Evolutionary conservation across 2,113 vertebrate species (phyloP), one percentile per base, ranked within the genome.

Genomic region (Anolis carolinensis): DNA sequence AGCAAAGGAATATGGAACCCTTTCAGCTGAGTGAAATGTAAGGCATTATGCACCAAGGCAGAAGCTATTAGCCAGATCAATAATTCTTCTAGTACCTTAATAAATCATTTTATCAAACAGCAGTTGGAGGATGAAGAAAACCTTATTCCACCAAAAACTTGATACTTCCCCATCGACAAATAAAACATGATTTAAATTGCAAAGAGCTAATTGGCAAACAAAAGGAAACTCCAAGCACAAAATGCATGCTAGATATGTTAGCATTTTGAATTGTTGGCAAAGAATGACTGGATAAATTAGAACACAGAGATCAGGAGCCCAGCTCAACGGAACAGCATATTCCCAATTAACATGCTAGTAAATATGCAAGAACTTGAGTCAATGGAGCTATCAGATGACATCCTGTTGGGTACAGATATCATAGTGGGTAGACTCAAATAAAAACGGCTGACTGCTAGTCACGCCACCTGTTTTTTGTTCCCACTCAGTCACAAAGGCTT

Each of bases 101-200:
- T 97, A 96, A 97, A 96, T 97, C 97, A 97, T 95, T 95, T 94
- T 94, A 95, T 97, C 96, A 97, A 96, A 96, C 95, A 92, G 93
- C 94, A 75, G 67, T 92, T 90, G 90, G 83, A 81, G 92, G 91
- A 95, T 90, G 90, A 93, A 95, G 93, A 95, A 95, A 96, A 92
- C 88, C 95, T 95, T 91, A 92, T 91, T 95, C 91, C 89, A 93
- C 91, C 91, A 91, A 92, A 7, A 16, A 88, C 65, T n/a, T 81
- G 91, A 93, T 89, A 89, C 84, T 92, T 94, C 92, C 84, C 94
- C 91, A 93, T 88, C 91, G 85, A 90, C 88, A 95, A 96, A 95
- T 92, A 96, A 95, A 95, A 95, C 92, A 89, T 88, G 83, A 95
- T 95, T 95, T 94, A 94, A 94, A 96, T 95, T 86, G 94, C 88